Percentiles rank a stretch among this genome's conserved stretches.
These are phyloP conservation scores for Lophius piscatorius DNA, from an alignment of 2,113 vertebrate species.

Conservation along the genomic window DNA sequence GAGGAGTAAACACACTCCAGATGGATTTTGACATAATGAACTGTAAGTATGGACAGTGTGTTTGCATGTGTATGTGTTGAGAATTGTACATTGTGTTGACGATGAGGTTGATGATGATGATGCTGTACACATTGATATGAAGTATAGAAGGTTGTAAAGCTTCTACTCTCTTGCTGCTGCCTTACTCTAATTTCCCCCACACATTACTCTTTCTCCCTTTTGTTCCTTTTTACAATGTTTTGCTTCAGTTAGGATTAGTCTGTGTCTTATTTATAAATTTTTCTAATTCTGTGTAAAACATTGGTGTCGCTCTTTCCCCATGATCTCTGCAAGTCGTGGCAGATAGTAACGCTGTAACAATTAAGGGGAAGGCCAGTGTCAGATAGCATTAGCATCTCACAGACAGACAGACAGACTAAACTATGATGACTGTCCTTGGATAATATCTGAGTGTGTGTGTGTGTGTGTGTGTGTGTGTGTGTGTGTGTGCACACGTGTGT, in stretches of 20 bases:
- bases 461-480: background rate
- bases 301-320: constrained; percentile 1
- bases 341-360: constrained; percentile 37
- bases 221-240: background rate
- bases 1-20: constrained; percentile 16
- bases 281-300: constrained; percentile 2
- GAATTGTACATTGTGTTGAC: constrained; percentile 6
- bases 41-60: constrained; percentile 55
- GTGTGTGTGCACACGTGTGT: background rate
- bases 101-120: background rate
- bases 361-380: constrained; percentile 63
- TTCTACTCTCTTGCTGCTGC: background rate
- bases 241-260: constrained; percentile 22
- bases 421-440: constrained; percentile 24
- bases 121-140: background rate
- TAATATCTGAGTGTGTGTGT: constrained; percentile 2
- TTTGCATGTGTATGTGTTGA: constrained; percentile 26
- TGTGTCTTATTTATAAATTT: background rate
- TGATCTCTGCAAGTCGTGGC: constrained; percentile 42
- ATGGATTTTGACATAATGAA: constrained; percentile 33
- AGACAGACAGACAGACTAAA: constrained; percentile 34
- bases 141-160: background rate
- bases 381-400: constrained; percentile 52
- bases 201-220: background rate
- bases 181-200: constrained; percentile 3